Base-by-base conservation (phyloP, 2,797 vertebrate species). In the Erethizon dorsatum region DNA sequence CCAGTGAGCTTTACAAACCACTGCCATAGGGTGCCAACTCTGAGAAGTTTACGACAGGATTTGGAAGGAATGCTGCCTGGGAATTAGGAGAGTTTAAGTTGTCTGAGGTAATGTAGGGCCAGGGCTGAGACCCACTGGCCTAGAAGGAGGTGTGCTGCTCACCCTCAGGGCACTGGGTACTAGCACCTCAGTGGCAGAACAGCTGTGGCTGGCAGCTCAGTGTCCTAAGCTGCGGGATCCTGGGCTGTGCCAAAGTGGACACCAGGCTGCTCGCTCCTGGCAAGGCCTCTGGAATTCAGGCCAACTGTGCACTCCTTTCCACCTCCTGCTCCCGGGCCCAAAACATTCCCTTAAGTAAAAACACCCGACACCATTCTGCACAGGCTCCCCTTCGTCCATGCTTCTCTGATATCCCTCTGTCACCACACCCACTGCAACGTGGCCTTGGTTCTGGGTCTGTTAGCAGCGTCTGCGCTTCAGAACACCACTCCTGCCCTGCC, bases 41-140 rank as follows among this genome's bases (percentile, higher is more conserved):
- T 31, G 47, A 31, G 8, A 78, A 52, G 17, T 52, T 78, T 78
- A 45, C 47, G 22, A 26, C 2, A 33, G 26, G 9, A 5, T 7
- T 20, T 20, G 31, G 31, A 41, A 1, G 13, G 73, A 47, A 41
- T 5, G 24, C 33, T 47, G 26, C 56, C 78, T 41, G 8, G 80
- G 45, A 15, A 0, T 17, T 8, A 12, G 10, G 83, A 28, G 41
- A 59, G 9, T 41, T 54, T 15, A 13, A n/a, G 2, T 18, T 7
- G 45, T 28, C 24, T 71, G 45, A 4, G 54, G 67, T 28, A 37
- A 61, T 26, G 7, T 0, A 0, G 20, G 15, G 63, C 57, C 4
- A 0, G 54, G 26, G 22, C 26, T 37, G 45, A 71, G 73, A 56
- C 26, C 22, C 61, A 3, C 9, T 0, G 33, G 65, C 88, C 47